These are phyloP conservation scores for Catharus bicknelli DNA, from an alignment of 2,113 vertebrate species.

Conservation along the genomic window DNA sequence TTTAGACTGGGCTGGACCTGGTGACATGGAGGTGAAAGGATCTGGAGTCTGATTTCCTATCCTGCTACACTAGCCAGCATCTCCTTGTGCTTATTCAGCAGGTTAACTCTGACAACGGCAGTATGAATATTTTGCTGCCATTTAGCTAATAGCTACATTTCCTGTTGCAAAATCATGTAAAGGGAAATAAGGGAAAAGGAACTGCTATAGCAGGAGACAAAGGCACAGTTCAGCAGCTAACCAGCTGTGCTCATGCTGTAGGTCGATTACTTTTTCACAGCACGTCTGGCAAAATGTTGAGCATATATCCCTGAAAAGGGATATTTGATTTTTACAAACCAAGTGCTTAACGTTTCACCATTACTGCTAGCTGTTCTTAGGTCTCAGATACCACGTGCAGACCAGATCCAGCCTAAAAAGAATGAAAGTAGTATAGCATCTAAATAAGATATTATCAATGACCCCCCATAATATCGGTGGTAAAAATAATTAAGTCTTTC, in stretches of 20 bases:
- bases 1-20: conserved; percentile 1
- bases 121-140: conserved; percentile 5
- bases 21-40: conserved; percentile 38
- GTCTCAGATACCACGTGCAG: not conserved
- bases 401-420: not conserved
- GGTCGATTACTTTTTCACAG: not conserved
- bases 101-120: conserved; percentile 9
- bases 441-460: not conserved
- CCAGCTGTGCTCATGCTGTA: not conserved
- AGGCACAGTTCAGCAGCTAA: not conserved
- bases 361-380: not conserved
- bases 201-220: not conserved
- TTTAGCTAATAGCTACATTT: conserved; percentile 10
- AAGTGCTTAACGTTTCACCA: not conserved
- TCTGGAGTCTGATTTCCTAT: conserved; percentile 22
- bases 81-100: not conserved
- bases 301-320: not conserved
- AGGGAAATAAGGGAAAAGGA: not conserved
- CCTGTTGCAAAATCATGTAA: not conserved
- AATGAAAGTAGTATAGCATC: not conserved
- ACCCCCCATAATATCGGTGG: not conserved
- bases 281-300: not conserved
- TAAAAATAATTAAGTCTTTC: conserved; percentile 62
- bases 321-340: not conserved
- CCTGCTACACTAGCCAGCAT: not conserved